phyloP scores from a whole-genome alignment of 2,113 vertebrate genomes.

The Penelope pileata region DNA sequence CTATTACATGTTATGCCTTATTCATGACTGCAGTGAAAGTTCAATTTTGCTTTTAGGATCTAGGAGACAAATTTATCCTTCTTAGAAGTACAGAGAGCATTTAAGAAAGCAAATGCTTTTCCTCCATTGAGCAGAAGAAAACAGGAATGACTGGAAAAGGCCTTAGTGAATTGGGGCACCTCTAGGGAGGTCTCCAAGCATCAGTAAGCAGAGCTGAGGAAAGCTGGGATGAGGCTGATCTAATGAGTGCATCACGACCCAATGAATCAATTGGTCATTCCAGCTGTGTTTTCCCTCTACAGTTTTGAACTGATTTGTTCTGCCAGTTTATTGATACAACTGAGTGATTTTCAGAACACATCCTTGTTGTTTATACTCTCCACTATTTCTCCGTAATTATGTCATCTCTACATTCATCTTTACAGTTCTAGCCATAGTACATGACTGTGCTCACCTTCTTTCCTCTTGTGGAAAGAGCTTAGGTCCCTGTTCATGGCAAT shows the following conservation, averaged over 20 bases:
- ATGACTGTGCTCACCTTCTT: neutral
- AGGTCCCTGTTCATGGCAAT: neutral
- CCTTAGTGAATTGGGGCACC: constrained; percentile 41
- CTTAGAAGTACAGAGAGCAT: constrained; percentile 8
- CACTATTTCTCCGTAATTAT: constrained; percentile 35
- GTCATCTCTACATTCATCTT: neutral
- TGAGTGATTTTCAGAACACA: constrained; percentile 40
- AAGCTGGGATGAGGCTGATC: constrained; percentile 53
- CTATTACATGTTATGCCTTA: constrained; percentile 22
- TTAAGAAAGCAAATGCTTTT: constrained; percentile 49
- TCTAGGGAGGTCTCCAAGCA: constrained; percentile 64
- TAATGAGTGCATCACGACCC: constrained; percentile 69
- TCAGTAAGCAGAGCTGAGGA: constrained; percentile 55
- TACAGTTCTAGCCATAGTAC: neutral
- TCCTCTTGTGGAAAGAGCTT: neutral
- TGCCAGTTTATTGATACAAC: constrained; percentile 58
- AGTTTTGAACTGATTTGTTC: constrained; percentile 62
- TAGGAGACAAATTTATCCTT: constrained; percentile 42
- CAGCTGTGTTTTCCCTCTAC: constrained; percentile 58
- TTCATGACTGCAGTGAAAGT: constrained; percentile 41
- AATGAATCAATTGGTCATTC: constrained; percentile 45
- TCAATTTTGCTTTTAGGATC: constrained; percentile 39
- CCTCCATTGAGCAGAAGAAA: constrained; percentile 35
- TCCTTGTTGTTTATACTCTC: constrained; percentile 1
- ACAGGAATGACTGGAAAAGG: constrained; percentile 46